phyloP scores from a whole-genome alignment of 1,140 invertebrate genomes.

The Ruditapes philippinarum region DNA sequence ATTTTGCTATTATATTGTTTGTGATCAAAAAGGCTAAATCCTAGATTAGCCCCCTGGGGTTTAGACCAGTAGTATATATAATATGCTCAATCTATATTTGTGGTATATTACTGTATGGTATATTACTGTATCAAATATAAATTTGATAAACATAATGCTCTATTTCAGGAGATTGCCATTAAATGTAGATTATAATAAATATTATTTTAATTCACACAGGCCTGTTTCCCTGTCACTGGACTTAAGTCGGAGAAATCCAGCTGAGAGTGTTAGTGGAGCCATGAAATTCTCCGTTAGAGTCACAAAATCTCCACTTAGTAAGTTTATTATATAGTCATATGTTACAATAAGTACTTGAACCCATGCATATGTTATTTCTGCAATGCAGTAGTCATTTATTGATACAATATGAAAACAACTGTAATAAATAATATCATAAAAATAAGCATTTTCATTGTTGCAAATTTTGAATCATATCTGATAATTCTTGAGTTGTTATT shows the following conservation, averaged over 20 bases:
- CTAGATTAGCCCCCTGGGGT: too few species aligned
- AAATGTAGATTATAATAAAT: not conserved
- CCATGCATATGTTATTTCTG: too few species aligned
- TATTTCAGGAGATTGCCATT: not conserved
- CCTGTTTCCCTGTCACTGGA: slow-evolving; percentile 80
- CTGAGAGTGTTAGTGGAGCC: slow-evolving; percentile 84
- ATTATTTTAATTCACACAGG: slow-evolving; percentile 71
- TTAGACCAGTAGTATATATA: too few species aligned
- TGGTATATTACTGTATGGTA: not conserved
- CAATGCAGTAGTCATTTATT: too few species aligned
- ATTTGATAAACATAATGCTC: not conserved
- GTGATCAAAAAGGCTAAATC: too few species aligned
- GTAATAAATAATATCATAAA: too few species aligned
- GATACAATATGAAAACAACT: too few species aligned
- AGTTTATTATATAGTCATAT: slow-evolving; percentile 37
- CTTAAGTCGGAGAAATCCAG: slow-evolving; percentile 81
- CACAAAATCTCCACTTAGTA: slow-evolving; percentile 65
- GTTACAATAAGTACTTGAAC: too few species aligned
- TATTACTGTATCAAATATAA: not conserved
- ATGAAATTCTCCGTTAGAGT: slow-evolving; percentile 77
- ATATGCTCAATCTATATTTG: not conserved
- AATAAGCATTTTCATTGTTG: too few species aligned
- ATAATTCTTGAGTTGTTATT: too few species aligned
- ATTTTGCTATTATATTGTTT: too few species aligned
- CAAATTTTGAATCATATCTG: too few species aligned